These are phyloP conservation scores for Nautilus pompilius DNA, from an alignment of 1,140 invertebrate genomes.

Conservation along the genomic window DNA sequence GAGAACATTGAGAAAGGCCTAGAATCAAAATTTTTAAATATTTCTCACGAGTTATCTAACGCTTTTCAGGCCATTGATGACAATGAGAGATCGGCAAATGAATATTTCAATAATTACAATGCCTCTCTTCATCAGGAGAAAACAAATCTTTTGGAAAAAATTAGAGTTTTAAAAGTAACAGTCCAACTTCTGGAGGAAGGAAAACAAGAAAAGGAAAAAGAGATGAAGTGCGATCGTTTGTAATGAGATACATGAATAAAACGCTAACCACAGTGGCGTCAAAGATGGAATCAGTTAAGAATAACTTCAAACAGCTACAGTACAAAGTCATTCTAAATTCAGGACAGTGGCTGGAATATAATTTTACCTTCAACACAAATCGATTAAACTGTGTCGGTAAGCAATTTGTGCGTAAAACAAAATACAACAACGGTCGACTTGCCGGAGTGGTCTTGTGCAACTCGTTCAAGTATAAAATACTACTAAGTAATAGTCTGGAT, in stretches of 20 bases:
- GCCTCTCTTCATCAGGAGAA: too few species aligned
- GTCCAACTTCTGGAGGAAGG: slow-evolving; percentile 1
- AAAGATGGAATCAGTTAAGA: slow-evolving; percentile 9
- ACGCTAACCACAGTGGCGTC: slow-evolving; percentile 3
- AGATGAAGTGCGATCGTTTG: slow-evolving; percentile 9
- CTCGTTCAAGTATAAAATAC: slow-evolving; percentile 38
- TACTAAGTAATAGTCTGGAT: slow-evolving; percentile 30
- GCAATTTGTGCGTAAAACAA: slow-evolving; percentile 31
- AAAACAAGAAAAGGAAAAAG: slow-evolving; percentile 9
- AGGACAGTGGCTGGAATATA: slow-evolving; percentile 30
- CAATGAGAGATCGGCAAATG: too few species aligned
- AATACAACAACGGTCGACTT: slow-evolving; percentile 20
- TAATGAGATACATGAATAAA: slow-evolving; percentile 6
- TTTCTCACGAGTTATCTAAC: too few species aligned
- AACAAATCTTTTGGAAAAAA: not conserved
- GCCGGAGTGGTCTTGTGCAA: slow-evolving; percentile 46
- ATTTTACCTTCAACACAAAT: slow-evolving; percentile 26
- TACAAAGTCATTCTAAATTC: not conserved
- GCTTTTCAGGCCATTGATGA: too few species aligned
- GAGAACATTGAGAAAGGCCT: too few species aligned
- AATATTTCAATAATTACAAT: too few species aligned
- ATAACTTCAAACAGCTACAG: slow-evolving; percentile 6
- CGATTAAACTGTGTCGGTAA: slow-evolving; percentile 33
- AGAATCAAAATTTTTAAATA: too few species aligned
- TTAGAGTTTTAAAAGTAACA: not conserved